Conservation (phyloP, 2,888 invertebrate species). For the Andrena dorsata region DNA sequence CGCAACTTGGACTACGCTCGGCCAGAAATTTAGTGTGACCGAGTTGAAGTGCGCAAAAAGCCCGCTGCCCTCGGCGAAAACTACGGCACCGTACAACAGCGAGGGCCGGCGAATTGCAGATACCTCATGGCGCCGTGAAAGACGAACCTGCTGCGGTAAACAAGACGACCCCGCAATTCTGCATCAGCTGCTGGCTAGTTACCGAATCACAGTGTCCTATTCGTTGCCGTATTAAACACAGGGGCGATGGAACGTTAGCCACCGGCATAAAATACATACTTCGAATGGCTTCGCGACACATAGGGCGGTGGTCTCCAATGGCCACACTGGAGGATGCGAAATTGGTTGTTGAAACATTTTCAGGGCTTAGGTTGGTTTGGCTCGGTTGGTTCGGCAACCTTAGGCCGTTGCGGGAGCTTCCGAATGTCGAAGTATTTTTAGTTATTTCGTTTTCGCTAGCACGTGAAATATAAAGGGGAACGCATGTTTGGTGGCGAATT, state of each 20-base stretch:
- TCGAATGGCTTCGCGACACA: not conserved
- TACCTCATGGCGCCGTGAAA: conserved; percentile 33
- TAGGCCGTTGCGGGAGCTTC: too few relatives aligned
- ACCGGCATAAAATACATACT: too few relatives aligned
- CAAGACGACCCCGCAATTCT: conserved; percentile 26
- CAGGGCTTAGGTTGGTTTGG: too few relatives aligned
- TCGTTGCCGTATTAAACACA: not conserved
- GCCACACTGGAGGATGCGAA: not conserved
- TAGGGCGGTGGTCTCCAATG: too few relatives aligned
- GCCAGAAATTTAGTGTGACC: conserved; percentile 75
- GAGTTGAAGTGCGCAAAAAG: conserved; percentile 71
- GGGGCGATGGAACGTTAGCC: not conserved
- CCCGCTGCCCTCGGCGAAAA: conserved; percentile 50
- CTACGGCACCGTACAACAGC: conserved; percentile 27
- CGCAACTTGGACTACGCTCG: conserved; percentile 67
- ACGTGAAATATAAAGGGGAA: too few relatives aligned
- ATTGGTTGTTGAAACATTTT: not conserved
- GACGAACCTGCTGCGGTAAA: conserved; percentile 33
- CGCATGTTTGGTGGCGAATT: too few relatives aligned
- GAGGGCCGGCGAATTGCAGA: conserved; percentile 55
- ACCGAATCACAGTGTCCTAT: conserved; percentile 2
- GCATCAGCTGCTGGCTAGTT: conserved; percentile 14
- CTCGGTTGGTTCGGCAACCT: too few relatives aligned
- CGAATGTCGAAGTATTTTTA: too few relatives aligned
- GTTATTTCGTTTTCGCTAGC: too few relatives aligned